These are phyloP conservation scores for Unio pictorum DNA, from an alignment of 2,888 invertebrate species.

Conservation along the genomic window DNA sequence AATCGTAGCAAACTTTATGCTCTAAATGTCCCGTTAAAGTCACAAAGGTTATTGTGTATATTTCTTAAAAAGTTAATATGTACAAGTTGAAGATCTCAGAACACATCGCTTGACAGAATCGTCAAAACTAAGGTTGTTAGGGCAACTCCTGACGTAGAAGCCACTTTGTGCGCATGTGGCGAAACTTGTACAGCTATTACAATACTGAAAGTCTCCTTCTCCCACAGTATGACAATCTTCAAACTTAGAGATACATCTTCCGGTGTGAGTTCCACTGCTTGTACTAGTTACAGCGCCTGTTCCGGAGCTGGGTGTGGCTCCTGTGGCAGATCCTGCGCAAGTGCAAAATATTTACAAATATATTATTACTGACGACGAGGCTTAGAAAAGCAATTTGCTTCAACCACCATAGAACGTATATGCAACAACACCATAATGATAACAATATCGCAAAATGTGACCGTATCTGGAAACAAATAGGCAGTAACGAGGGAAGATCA, in stretches of 20 bases:
- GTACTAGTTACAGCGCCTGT: not conserved
- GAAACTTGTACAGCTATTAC: slow-evolving; percentile 28
- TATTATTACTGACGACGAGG: not conserved
- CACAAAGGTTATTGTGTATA: too few relatives aligned
- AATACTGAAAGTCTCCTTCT: slow-evolving; percentile 27
- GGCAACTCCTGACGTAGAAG: slow-evolving; percentile 32
- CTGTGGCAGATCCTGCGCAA: not conserved
- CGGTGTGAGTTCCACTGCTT: slow-evolving; percentile 4
- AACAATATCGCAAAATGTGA: not conserved
- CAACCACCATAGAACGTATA: too few relatives aligned
- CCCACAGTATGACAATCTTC: slow-evolving; percentile 21
- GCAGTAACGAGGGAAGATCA: too few relatives aligned
- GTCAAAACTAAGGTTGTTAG: slow-evolving; percentile 26
- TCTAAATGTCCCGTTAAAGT: too few relatives aligned
- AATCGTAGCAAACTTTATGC: too few relatives aligned
- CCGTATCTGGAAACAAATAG: too few relatives aligned
- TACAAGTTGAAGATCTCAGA: slow-evolving; percentile 2
- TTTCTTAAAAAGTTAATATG: not conserved
- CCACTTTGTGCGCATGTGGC: slow-evolving; percentile 37
- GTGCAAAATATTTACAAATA: not conserved
- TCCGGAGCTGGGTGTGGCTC: not conserved
- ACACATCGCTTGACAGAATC: slow-evolving; percentile 15
- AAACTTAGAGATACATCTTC: slow-evolving; percentile 18
- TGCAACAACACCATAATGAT: not conserved
- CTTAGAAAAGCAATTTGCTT: not conserved